phyloP scores from a whole-genome alignment of 2,888 invertebrate genomes.

The Acanthosepion pharaonis region DNA sequence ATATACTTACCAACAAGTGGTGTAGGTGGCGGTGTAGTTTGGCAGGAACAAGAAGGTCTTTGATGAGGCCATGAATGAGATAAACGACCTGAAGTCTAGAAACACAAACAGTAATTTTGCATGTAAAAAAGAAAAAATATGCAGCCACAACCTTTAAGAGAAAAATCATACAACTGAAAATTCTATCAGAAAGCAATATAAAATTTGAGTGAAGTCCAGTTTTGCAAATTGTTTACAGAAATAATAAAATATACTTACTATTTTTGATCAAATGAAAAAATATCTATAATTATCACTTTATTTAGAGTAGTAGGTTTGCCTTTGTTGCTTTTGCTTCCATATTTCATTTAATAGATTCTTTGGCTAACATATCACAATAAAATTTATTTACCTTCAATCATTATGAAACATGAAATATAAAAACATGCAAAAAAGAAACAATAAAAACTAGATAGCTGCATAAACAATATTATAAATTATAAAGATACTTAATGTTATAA shows the following conservation, averaged over 20 bases:
- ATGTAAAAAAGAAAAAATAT: not conserved
- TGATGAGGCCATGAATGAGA: conserved; percentile 42
- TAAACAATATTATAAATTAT: not conserved
- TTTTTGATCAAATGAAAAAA: not conserved
- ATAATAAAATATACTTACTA: not conserved
- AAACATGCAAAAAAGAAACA: not conserved
- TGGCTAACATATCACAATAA: not conserved
- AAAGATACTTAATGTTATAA: not conserved
- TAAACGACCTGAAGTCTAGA: conserved; percentile 35
- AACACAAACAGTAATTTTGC: not conserved
- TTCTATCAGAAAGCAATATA: not conserved
- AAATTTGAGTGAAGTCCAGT: not conserved
- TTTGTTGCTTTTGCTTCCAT: not conserved
- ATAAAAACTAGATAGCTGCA: not conserved
- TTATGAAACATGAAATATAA: not conserved
- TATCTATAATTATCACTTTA: not conserved
- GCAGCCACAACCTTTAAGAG: not conserved
- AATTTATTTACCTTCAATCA: not conserved
- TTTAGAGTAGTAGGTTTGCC: not conserved
- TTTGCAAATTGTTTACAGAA: not conserved
- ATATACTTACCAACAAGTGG: conserved; percentile 63
- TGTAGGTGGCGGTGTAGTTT: conserved; percentile 55
- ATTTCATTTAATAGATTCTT: not conserved
- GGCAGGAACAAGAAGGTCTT: conserved; percentile 37
- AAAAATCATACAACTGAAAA: not conserved